Evolutionary conservation across 2,113 vertebrate species (phyloP), one percentile per base, ranked within the genome.

Genomic region (Microtus oregoni): DNA sequence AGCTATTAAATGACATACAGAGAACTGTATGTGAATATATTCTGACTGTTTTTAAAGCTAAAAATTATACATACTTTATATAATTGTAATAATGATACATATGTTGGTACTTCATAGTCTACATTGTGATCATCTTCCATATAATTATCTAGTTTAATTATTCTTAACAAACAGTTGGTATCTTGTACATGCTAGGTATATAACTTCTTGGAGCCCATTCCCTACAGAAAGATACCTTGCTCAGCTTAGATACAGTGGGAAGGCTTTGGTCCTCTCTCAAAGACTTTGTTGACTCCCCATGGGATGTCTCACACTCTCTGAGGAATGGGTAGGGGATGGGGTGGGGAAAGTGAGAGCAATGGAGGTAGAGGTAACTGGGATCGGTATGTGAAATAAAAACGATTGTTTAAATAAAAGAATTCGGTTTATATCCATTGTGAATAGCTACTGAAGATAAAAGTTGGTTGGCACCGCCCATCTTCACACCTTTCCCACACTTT

Each of bases 401-500:
- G 58, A 20, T 20, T 20, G 17, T 20, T 20, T 58, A 58, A 58
- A 20, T 58, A 58, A 58, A 89, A 83, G 24, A 75, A 78, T 32
- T 94, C 47, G n/a, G 38, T 81, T 93, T 13, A 20, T 17, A 55
- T 38, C 52, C 58, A 88, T 7, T 28, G 26, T 47, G 20, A 81
- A 68, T 63, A 61, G 44, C 24, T 67, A 22, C 10, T 86, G 44
- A 13, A 35, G 28, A 13, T 67, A 47, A 86, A 19, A 82, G 63
- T 50, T 89, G 70, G 86, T 65, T 91, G 68, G 41, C 26, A 28
- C 35, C 30, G 7, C 28, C 75, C 55, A 32, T 83, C 76, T 88
- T 94, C 77, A 26, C 12, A 9, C 65, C 70, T 94, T 92, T 20
- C 92, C 96, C 89, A 63, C 19, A 79, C 41, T 86, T 96, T 93